A percentile compares a stretch with the other conserved stretches of the same genome.
These are phyloP conservation scores for Leucophenga maculata DNA, from an alignment of 2,888 invertebrate species.

Conservation along the genomic window DNA sequence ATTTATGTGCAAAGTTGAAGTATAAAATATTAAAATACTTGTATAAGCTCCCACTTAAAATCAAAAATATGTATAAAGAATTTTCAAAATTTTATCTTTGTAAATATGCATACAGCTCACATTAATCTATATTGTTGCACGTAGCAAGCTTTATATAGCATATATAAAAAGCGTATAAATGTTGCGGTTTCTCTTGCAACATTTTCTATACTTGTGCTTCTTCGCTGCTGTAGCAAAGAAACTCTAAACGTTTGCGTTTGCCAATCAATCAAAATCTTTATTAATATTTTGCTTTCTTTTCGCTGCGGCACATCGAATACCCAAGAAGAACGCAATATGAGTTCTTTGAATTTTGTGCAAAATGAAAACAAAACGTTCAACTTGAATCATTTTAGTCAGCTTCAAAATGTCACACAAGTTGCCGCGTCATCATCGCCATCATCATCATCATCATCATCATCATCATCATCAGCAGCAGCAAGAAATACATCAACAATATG, in stretches of 20 bases:
- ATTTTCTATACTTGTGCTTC: background rate
- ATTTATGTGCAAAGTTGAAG: too few species aligned
- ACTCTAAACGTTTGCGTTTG: constrained; percentile 25
- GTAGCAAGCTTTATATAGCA: too few species aligned
- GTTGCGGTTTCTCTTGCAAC: background rate
- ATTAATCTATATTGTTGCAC: too few species aligned
- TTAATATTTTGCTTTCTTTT: constrained; percentile 14
- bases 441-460: background rate
- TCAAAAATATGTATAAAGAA: too few species aligned
- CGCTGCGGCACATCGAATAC: constrained; percentile 41
- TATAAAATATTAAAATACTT: too few species aligned
- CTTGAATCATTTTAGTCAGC: background rate
- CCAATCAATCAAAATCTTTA: constrained; percentile 53
- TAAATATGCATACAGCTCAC: too few species aligned
- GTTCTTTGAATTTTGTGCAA: background rate
- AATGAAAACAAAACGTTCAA: background rate
- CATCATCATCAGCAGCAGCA: constrained; percentile 28
- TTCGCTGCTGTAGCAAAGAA: background rate
- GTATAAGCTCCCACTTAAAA: too few species aligned
- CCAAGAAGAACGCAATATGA: background rate
- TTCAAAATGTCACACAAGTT: constrained; percentile 8
- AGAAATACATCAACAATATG: constrained; percentile 23
- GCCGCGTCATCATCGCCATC: constrained; percentile 31
- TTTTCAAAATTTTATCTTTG: too few species aligned
- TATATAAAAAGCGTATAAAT: background rate